Percentiles rank a stretch among this genome's conserved stretches.
These are phyloP conservation scores for Vannuccia rotundouncinata DNA, from an alignment of 2,888 invertebrate species.

Conservation along the genomic window DNA sequence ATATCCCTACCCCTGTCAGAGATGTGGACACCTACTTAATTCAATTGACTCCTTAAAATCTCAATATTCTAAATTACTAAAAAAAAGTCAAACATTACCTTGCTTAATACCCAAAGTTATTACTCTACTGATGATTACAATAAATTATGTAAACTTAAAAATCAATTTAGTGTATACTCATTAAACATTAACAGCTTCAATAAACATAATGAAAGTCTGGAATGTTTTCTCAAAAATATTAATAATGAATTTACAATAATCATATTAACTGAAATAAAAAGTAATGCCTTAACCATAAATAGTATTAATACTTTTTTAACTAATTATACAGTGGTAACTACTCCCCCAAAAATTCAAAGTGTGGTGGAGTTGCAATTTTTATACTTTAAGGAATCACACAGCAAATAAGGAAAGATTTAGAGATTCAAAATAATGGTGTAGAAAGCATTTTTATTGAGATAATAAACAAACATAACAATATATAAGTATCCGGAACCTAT, in stretches of 20 bases:
- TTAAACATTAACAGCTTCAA: too few relatives aligned
- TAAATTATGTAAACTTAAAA: neutral
- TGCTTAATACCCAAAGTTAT: neutral
- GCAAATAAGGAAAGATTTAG: too few relatives aligned
- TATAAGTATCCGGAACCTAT: neutral
- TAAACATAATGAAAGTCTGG: too few relatives aligned
- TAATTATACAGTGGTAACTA: neutral
- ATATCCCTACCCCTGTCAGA: neutral
- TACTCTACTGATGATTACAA: neutral
- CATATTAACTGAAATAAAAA: neutral
- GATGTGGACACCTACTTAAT: neutral
- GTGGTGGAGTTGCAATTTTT: neutral
- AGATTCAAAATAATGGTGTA: neutral
- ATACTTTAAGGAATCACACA: neutral
- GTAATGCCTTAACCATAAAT: neutral
- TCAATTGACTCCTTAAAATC: neutral
- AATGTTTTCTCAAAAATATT: too few relatives aligned
- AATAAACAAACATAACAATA: neutral
- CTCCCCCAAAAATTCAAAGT: neutral
- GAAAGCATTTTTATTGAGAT: neutral
- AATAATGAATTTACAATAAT: neutral
- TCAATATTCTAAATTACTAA: neutral
- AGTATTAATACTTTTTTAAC: too few relatives aligned
- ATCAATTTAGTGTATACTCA: neutral
- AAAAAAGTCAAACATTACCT: neutral